Base-by-base conservation (phyloP, 2,113 vertebrate species). In the Coregonus clupeaformis region DNA sequence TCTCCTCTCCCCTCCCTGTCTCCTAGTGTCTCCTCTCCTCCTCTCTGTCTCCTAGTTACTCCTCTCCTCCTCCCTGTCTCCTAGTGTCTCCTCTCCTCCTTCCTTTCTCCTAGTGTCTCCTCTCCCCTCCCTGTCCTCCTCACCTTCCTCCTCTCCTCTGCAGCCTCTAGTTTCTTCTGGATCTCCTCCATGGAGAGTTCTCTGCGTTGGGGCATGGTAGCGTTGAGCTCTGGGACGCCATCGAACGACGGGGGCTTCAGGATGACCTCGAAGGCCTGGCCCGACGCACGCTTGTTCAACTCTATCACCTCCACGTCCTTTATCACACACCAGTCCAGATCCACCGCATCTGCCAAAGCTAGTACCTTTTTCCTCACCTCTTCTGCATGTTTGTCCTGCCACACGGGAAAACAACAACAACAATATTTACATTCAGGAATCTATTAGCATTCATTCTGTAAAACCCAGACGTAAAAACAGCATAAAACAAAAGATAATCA, bases 301-400 rank as follows among this genome's bases (percentile, higher is more conserved):
- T 99, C 96, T 42, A 42, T 42, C 36, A 42, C 36, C 36, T 42
- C 36, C 9, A 42, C 36, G 36, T 42, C 36, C 36, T 42, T 42
- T 12, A 42, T 42, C 36, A 42, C 36, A 42, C 36, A 42, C 36
- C 9, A 42, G 36, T 0, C 97, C 84, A 98, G 93, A 82, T 98
- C 97, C 75, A 98, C 96, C 0, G 96, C 96, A 89, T 99, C 97
- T 93, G 82, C 22, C 14, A 73, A 42, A 9, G 9, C 49, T 29
- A 67, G 29, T 16, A 78, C 42, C 1, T 20, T 65, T 7, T 12
- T 18, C 13, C 97, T 94, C 88, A 98, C 97, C 80, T 98, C 97
- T 78, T 98, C 97, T 0, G 96, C 97, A 25, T 97, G 97, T 91
- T 98, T 98, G 92, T 98, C 97, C 97, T 98, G 87, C 30, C 42